Conservation (phyloP, 2,113 vertebrate genomes). For the Pseudonaja textilis region DNA sequence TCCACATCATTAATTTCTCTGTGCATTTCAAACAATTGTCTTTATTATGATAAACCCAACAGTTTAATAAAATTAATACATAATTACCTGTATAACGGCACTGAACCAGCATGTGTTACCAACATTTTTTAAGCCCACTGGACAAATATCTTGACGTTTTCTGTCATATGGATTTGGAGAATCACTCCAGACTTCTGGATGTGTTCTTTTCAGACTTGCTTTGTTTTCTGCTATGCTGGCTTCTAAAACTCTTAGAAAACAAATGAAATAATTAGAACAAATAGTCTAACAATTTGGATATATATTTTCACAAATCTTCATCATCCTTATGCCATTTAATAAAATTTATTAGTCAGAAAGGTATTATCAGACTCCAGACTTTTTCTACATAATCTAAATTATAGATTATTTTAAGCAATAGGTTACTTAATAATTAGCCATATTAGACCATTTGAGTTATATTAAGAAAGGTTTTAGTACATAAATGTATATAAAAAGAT, state of each 20-base stretch:
- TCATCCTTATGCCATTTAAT: neutral
- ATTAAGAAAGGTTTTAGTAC: neutral
- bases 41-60: neutral
- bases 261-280: constrained; percentile 41
- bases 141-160: constrained; percentile 88
- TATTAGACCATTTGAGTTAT: neutral
- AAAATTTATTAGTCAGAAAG: neutral
- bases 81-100: constrained; percentile 93
- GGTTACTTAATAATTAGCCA: neutral
- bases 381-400: neutral
- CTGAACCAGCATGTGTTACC: constrained; percentile 99
- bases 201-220: constrained; percentile 91
- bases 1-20: neutral
- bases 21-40: neutral
- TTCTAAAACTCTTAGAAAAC: constrained; percentile 86
- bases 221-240: constrained; percentile 99
- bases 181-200: constrained; percentile 94
- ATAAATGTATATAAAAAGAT: neutral
- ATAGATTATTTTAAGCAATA: neutral
- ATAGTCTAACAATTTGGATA: neutral
- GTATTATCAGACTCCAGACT: neutral
- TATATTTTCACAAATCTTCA: neutral
- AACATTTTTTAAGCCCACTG: constrained; percentile 96
- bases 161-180: constrained; percentile 95
- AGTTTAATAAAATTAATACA: neutral